Evolutionary conservation across 2,888 invertebrate genomes (phyloP).

Genomic region (Drosophila imparisetae): DNA sequence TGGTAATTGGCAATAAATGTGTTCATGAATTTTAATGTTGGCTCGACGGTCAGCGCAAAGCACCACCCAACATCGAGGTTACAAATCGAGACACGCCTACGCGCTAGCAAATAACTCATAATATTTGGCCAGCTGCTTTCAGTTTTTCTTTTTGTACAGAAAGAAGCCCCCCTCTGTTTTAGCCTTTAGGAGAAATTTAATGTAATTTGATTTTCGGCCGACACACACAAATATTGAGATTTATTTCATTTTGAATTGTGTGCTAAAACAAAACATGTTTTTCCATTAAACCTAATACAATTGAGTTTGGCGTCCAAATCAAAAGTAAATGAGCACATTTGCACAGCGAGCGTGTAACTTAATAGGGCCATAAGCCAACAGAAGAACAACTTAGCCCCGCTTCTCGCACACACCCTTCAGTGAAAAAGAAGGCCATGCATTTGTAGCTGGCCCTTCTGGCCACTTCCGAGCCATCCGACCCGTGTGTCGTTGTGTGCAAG

Average conservation of each 20-base stretch:
- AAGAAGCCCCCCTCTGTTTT: conserved; percentile 8
- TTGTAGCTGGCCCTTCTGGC: conserved; percentile 19
- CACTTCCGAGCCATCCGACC: conserved; percentile 55
- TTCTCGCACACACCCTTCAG: neutral
- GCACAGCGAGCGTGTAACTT: conserved; percentile 28
- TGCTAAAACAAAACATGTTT: conserved; percentile 34
- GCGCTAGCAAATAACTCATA: conserved; percentile 65
- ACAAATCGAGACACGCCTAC: conserved; percentile 42
- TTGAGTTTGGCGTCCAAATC: conserved; percentile 46
- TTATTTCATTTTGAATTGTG: conserved; percentile 75
- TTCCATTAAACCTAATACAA: conserved; percentile 63
- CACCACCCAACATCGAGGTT: conserved; percentile 10
- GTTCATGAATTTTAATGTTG: conserved; percentile 82
- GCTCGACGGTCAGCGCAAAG: conserved; percentile 59
- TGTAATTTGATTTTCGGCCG: conserved; percentile 73
- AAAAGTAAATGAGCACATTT: conserved; percentile 41
- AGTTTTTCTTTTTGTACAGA: conserved; percentile 23
- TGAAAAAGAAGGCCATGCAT: conserved; percentile 19
- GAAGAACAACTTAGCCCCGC: neutral
- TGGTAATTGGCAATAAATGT: conserved; percentile 82
- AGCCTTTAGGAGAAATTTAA: conserved; percentile 64
- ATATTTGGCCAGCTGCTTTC: conserved; percentile 73
- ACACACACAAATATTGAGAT: conserved; percentile 69
- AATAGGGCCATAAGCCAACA: conserved; percentile 26
- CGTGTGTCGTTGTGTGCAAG: neutral